Evolutionary conservation across 2,888 invertebrate species (phyloP).

Genomic region (Sphinx pinastri): DNA sequence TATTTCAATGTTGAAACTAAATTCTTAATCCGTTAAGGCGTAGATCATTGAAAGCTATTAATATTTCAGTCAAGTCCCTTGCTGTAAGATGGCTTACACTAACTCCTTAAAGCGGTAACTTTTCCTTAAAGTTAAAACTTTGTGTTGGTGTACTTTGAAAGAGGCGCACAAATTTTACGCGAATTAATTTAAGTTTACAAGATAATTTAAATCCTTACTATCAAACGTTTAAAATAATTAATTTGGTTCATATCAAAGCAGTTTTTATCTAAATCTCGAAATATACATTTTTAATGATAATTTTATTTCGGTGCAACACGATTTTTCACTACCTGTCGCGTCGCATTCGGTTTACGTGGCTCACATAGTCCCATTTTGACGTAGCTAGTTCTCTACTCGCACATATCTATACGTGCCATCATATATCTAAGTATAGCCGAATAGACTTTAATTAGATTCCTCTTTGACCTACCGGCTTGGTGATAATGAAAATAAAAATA

Average conservation of each 20-base stretch:
- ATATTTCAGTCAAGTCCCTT: slow-evolving; percentile 45
- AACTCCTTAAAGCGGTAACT: slow-evolving; percentile 43
- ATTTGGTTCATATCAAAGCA: background rate
- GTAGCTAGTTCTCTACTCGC: background rate
- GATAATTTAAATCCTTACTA: background rate
- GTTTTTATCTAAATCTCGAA: too few species aligned
- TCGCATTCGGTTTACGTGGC: background rate
- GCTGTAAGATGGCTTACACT: slow-evolving; percentile 41
- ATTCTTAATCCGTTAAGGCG: slow-evolving; percentile 29
- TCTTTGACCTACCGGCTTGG: background rate
- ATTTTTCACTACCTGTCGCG: background rate
- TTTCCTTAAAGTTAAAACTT: slow-evolving; percentile 39
- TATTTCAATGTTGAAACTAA: slow-evolving; percentile 19
- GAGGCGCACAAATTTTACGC: slow-evolving; percentile 25
- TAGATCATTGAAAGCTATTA: slow-evolving; percentile 40
- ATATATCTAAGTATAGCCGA: background rate
- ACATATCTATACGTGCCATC: too few species aligned
- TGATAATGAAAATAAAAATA: background rate
- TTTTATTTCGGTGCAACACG: background rate
- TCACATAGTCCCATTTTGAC: background rate
- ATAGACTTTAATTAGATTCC: background rate
- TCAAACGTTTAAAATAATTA: background rate
- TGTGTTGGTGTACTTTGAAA: slow-evolving; percentile 28
- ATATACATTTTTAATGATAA: background rate
- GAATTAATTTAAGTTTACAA: slow-evolving; percentile 24